Percentiles rank a stretch among this genome's conserved stretches.
These are phyloP conservation scores for Drosophila pruinosa DNA, from an alignment of 1,140 invertebrate species.

Conservation along the genomic window DNA sequence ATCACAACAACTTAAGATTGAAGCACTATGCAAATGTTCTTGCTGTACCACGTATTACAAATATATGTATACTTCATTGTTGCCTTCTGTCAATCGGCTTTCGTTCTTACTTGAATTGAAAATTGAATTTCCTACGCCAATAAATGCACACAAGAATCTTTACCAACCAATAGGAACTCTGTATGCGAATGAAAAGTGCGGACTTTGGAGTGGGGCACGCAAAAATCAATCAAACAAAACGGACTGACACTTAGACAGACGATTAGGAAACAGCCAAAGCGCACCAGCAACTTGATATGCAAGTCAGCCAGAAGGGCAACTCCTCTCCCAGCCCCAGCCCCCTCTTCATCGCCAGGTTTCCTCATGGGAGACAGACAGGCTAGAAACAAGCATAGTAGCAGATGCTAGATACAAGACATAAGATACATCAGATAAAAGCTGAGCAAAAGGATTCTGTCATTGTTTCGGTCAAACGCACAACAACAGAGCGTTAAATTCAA, in stretches of 20 bases:
- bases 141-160: slow-evolving; percentile 42
- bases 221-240: slow-evolving; percentile 62
- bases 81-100: slow-evolving; percentile 40
- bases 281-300: slow-evolving; percentile 54
- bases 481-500: slow-evolving; percentile 67
- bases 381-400: slow-evolving; percentile 12
- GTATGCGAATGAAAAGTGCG: too few relatives aligned
- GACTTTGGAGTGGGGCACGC: slow-evolving; percentile 1
- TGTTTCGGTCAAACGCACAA: slow-evolving; percentile 69
- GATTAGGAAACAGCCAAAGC: slow-evolving; percentile 55
- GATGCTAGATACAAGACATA: slow-evolving; percentile 26
- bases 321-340: background rate
- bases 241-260: slow-evolving; percentile 61
- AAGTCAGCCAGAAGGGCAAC: slow-evolving; percentile 37
- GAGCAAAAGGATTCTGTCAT: slow-evolving; percentile 56
- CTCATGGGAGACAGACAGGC: slow-evolving; percentile 13
- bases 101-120: slow-evolving; percentile 38
- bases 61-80: slow-evolving; percentile 28
- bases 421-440: slow-evolving; percentile 12
- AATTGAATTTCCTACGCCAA: slow-evolving; percentile 62
- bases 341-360: background rate
- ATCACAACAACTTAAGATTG: slow-evolving; percentile 14
- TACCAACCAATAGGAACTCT: background rate
- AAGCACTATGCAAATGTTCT: slow-evolving; percentile 34
- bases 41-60: background rate